A percentile compares a stretch with the other conserved stretches of the same genome.
phyloP scores from a whole-genome alignment of 1,140 invertebrate genomes.

The Cylas formicarius region DNA sequence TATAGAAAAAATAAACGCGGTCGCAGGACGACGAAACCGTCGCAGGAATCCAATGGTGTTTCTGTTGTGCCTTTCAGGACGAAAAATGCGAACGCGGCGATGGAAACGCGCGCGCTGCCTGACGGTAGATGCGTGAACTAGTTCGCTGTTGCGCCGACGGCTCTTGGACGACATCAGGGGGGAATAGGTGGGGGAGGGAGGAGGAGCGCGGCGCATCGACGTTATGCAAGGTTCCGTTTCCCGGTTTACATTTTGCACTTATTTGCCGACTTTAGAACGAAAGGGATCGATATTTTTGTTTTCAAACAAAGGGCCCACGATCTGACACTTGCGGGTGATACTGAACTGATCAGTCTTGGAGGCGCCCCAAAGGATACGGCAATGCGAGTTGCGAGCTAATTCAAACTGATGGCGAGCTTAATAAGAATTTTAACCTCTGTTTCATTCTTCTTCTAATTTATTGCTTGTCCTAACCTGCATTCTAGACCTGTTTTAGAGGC shows the following conservation, averaged over 20 bases:
- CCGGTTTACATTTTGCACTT: no score
- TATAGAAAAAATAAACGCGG: no score
- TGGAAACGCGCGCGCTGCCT: conserved; percentile 13
- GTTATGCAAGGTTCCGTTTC: conserved; percentile 8
- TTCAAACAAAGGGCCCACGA: background rate
- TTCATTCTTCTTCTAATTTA: no score
- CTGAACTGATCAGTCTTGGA: no score
- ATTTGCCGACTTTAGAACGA: conserved; percentile 3
- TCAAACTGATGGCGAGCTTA: no score
- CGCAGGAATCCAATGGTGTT: conserved; percentile 16
- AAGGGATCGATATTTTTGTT: conserved; percentile 7
- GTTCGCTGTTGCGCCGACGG: background rate
- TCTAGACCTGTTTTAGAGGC: no score
- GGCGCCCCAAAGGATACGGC: no score
- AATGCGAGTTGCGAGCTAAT: no score
- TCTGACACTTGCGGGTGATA: no score
- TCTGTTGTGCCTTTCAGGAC: conserved; percentile 22
- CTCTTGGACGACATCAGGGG: conserved; percentile 1
- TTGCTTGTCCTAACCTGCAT: no score
- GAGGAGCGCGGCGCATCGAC: background rate
- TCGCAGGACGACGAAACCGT: no score
- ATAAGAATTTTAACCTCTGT: no score
- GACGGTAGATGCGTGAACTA: conserved; percentile 10
- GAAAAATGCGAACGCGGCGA: conserved; percentile 1
- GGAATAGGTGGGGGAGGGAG: conserved; percentile 3